These are phyloP conservation scores for Oeneis ivallda DNA, from an alignment of 2,888 invertebrate species.

Conservation along the genomic window DNA sequence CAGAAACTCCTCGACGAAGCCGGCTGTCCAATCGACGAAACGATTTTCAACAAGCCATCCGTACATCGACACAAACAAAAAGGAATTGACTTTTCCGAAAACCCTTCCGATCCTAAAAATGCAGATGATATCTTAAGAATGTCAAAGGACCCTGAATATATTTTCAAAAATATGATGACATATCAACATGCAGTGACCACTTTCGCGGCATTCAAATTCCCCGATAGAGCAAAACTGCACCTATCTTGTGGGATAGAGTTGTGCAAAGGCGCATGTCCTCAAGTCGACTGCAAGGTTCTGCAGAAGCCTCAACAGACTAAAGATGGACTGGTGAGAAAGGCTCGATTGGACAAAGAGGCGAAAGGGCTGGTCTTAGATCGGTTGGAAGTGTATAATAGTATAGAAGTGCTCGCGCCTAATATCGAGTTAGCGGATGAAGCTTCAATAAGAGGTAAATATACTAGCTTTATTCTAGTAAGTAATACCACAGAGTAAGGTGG, in stretches of 20 bases:
- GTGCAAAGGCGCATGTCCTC: constrained; percentile 87
- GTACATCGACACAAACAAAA: constrained; percentile 67
- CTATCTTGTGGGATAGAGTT: constrained; percentile 88
- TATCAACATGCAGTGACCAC: constrained; percentile 81
- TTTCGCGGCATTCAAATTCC: constrained; percentile 92
- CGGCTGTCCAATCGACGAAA: constrained; percentile 88
- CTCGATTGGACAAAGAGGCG: constrained; percentile 75
- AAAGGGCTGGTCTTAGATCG: constrained; percentile 83
- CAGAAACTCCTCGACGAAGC: constrained; percentile 87
- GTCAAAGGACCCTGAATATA: constrained; percentile 64
- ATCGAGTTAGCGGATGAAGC: constrained; percentile 86
- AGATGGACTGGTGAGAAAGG: constrained; percentile 71
- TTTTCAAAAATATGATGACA: constrained; percentile 75
- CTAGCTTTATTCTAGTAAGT: too few species aligned
- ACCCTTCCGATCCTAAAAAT: constrained; percentile 59
- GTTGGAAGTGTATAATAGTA: constrained; percentile 89
- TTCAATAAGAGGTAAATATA: constrained; percentile 71
- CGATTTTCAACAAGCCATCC: constrained; percentile 81
- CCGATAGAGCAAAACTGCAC: constrained; percentile 88
- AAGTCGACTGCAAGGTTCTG: constrained; percentile 78
- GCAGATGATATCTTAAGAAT: constrained; percentile 63
- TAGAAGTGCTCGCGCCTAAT: constrained; percentile 89
- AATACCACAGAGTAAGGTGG: too few species aligned
- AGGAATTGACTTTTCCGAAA: constrained; percentile 68
- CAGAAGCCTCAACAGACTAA: constrained; percentile 72